Evolutionary conservation across 1,140 invertebrate genomes (phyloP).

Genomic region (Leguminivora glycinivorella): DNA sequence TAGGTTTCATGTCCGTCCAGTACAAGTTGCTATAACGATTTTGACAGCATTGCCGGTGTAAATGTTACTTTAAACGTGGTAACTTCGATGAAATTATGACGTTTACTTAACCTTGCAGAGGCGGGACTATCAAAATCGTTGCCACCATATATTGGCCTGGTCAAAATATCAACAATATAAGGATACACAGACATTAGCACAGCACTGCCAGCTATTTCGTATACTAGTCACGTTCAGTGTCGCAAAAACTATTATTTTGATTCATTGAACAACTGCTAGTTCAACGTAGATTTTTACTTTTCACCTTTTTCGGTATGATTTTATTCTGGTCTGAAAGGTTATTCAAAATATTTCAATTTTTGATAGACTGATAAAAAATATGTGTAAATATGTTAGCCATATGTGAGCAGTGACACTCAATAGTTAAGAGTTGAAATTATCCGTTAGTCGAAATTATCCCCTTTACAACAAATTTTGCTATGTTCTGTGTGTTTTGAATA

Average conservation of each 20-base stretch:
- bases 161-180: not conserved
- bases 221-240: not conserved
- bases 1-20: too few species aligned
- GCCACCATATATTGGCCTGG: too few species aligned
- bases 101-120: too few species aligned
- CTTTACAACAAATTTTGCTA: too few species aligned
- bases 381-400: not conserved
- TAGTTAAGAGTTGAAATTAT: too few species aligned
- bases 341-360: not conserved
- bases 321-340: not conserved
- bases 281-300: not conserved
- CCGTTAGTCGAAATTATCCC: too few species aligned
- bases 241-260: not conserved
- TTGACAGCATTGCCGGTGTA: too few species aligned
- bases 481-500: not conserved
- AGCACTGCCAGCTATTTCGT: not conserved
- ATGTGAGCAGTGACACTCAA: not conserved
- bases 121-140: too few species aligned
- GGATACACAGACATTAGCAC: not conserved
- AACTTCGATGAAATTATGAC: too few species aligned
- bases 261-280: not conserved
- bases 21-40: too few species aligned
- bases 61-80: too few species aligned
- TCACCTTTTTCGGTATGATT: not conserved
- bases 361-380: not conserved